Base-by-base conservation (phyloP, 2,888 invertebrate species). In the Napeogenes sylphis region DNA sequence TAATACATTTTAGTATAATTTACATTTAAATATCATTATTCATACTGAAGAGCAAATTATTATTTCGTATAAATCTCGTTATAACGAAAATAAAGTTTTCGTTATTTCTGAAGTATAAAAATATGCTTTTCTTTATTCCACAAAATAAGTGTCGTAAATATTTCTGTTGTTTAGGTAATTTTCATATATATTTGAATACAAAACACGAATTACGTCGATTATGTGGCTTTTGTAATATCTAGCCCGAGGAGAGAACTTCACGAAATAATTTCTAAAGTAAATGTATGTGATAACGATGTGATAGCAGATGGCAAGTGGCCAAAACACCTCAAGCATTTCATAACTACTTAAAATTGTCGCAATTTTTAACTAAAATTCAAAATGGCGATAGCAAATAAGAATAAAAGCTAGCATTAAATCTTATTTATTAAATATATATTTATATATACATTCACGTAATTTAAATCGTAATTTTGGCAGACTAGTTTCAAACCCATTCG, bases 281-380 rank as follows among this genome's bases (percentile, higher is more conserved):
- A 67, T 51, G 57, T 55, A 51, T 51, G 64, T 66, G 67, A 70
- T 71, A 73, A 71, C 65, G 65, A 70, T 68, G 63, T 59, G 62
- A 69, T 67, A 70, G 68, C 74, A 74, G 70, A 71, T 74, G 74
- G 72, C 64, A 54, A 30, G 47, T 47, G n/a, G 51, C 10, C 51
- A 10, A 53, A 55, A 58, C 56, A 62, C 67, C 67, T 56, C 60
- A 56, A 64, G 64, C 62, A 42, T 46, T 56, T 46, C 42, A 35
- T 64, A 62, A 64, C 60, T 58, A 42, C 45, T 30, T 61, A 42
- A 60, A 60, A 63, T 57, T 63, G 57, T 57, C 56, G 56, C 60
- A 51, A 42, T 30, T 60, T 14, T 57, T 57, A 46, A 54, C 47
- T 38, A 30, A 51, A 51, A 21, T 5, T 21, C 4, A 51, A 8